A percentile compares a stretch with the other conserved stretches of the same genome.
phyloP scores from a whole-genome alignment of 2,113 vertebrate genomes.

The Grantiella picta region DNA sequence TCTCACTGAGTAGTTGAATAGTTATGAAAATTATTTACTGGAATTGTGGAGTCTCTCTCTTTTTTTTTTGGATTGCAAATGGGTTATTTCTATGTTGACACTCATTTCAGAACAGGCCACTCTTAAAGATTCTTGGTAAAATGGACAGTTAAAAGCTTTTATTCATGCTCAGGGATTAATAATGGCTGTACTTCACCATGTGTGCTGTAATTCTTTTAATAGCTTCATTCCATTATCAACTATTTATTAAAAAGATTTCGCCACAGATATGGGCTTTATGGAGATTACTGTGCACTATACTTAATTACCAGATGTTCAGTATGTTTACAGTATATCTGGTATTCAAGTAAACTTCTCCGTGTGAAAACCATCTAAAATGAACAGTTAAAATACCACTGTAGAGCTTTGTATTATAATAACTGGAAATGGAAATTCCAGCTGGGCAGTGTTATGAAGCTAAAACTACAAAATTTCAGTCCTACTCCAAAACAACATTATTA shows the following conservation, averaged over 20 bases:
- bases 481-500: neutral
- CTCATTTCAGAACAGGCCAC: neutral
- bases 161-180: neutral
- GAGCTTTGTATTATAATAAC: conserved; percentile 27
- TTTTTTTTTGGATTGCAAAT: neutral
- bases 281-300: conserved; percentile 56
- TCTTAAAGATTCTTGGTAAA: neutral
- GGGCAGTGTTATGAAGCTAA: conserved; percentile 22
- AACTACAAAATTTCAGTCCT: conserved; percentile 17
- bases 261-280: conserved; percentile 47
- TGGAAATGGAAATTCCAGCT: conserved; percentile 54
- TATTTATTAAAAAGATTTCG: conserved; percentile 63
- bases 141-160: conserved; percentile 32
- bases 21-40: neutral
- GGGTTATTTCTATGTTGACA: neutral
- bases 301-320: conserved; percentile 65
- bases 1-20: neutral
- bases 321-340: conserved; percentile 53
- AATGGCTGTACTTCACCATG: conserved; percentile 5
- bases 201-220: conserved; percentile 54
- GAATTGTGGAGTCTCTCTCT: neutral
- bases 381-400: conserved; percentile 39
- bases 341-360: conserved; percentile 51
- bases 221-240: conserved; percentile 58
- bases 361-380: conserved; percentile 56